Percentiles rank a stretch among this genome's conserved stretches.
Conservation (phyloP, 2,888 invertebrate genomes). For the Eudasyphora cyanicolor region DNA sequence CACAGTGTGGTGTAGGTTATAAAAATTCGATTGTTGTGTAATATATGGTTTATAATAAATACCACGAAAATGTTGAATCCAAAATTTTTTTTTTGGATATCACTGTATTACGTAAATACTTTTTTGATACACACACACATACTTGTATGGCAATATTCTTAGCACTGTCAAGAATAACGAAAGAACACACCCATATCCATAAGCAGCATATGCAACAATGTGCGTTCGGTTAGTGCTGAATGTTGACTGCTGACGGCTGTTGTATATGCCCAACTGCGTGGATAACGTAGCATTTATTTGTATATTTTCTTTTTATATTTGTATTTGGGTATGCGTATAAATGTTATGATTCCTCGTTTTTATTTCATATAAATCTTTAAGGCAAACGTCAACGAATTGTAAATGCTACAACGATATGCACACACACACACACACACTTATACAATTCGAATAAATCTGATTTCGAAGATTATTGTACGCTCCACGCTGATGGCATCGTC, state of each 20-base stretch:
- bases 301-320: too few relatives aligned
- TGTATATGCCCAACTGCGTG: too few relatives aligned
- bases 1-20: too few relatives aligned
- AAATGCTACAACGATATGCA: not conserved
- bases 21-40: too few relatives aligned
- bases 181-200: conserved; percentile 43
- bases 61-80: too few relatives aligned
- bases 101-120: not conserved
- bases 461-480: too few relatives aligned
- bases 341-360: conserved; percentile 22
- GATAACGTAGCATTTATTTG: too few relatives aligned
- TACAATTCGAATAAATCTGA: conserved; percentile 1
- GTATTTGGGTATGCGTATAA: not conserved
- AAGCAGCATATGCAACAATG: conserved; percentile 47
- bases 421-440: not conserved
- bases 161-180: conserved; percentile 7
- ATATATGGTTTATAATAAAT: too few relatives aligned
- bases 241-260: not conserved
- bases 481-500: not conserved
- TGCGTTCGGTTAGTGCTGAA: conserved; percentile 28
- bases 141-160: not conserved
- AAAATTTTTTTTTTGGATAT: not conserved
- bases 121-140: not conserved
- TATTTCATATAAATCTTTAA: conserved; percentile 17
- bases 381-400: conserved; percentile 14